phyloP scores from a whole-genome alignment of 2,797 vertebrate species.

The Balearica regulorum region DNA sequence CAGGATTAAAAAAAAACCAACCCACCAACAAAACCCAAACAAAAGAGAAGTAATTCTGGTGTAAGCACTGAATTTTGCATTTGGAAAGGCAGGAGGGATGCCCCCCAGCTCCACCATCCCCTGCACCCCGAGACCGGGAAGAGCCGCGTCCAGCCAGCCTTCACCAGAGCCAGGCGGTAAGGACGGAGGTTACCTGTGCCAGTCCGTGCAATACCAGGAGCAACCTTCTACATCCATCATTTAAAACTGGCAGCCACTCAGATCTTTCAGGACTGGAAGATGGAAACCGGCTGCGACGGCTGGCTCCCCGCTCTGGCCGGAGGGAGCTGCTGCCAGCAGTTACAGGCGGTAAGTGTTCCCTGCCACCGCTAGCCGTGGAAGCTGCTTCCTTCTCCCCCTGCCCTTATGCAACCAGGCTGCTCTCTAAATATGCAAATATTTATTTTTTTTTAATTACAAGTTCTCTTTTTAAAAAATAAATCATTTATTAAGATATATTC shows the following conservation, averaged over 20 bases:
- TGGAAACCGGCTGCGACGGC: not conserved
- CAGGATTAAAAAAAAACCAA: not conserved
- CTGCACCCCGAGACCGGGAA: rapidly evolving
- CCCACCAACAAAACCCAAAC: not conserved
- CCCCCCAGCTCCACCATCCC: not conserved
- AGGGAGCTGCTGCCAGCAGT: not conserved
- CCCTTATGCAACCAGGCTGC: rapidly evolving
- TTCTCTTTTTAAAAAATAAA: not conserved
- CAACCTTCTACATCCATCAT: not conserved
- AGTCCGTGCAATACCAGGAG: too few species aligned
- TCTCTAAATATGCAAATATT: not conserved
- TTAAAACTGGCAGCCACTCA: not conserved
- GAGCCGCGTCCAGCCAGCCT: not conserved
- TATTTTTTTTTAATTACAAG: not conserved
- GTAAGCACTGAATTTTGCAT: not conserved
- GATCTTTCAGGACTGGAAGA: not conserved
- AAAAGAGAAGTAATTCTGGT: not conserved
- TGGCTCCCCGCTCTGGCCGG: rapidly evolving
- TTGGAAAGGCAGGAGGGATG: not conserved
- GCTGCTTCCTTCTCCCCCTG: not conserved
- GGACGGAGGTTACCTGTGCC: not conserved
- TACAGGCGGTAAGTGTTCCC: not conserved
- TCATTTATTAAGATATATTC: not conserved
- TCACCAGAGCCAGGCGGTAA: not conserved
- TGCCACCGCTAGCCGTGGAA: rapidly evolving